phyloP scores from a whole-genome alignment of 2,888 invertebrate species.

The Oscheius onirici region DNA sequence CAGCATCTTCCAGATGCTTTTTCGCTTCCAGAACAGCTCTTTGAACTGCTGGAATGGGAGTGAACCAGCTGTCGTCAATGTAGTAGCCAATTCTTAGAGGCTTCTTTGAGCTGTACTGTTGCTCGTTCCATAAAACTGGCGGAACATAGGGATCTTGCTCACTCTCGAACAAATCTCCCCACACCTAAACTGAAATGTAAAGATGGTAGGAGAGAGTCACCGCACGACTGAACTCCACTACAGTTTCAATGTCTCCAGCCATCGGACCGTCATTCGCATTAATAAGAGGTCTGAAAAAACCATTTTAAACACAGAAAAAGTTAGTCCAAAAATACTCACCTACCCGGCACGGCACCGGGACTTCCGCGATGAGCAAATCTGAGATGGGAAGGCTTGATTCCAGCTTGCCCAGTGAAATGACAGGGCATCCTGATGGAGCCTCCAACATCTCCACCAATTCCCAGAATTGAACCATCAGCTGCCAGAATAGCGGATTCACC shows the following conservation, averaged over 20 bases:
- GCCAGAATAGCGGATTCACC: slow-evolving; percentile 71
- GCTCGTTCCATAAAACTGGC: slow-evolving; percentile 59
- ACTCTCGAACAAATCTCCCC: slow-evolving; percentile 51
- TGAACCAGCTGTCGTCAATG: slow-evolving; percentile 65
- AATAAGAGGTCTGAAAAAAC: slow-evolving; percentile 63
- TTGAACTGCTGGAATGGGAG: slow-evolving; percentile 54
- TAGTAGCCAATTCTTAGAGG: slow-evolving; percentile 57
- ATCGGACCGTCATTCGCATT: slow-evolving; percentile 66
- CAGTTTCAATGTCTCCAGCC: slow-evolving; percentile 53
- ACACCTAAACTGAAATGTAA: slow-evolving; percentile 33
- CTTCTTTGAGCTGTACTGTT: slow-evolving; percentile 40
- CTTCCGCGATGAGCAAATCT: slow-evolving; percentile 58
- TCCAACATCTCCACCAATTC: slow-evolving; percentile 74
- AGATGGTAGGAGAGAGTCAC: not conserved
- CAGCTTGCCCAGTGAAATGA: slow-evolving; percentile 73
- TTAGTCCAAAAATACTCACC: too few relatives aligned
- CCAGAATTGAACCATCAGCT: slow-evolving; percentile 55
- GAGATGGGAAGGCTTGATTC: slow-evolving; percentile 68
- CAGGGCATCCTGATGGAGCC: slow-evolving; percentile 75
- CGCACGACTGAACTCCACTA: slow-evolving; percentile 48
- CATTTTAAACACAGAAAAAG: too few relatives aligned
- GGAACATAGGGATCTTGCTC: slow-evolving; percentile 62
- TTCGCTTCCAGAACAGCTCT: slow-evolving; percentile 62
- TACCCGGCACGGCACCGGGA: slow-evolving; percentile 60
- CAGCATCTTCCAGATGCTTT: slow-evolving; percentile 50